phyloP scores from a whole-genome alignment of 2,888 invertebrate species.

The Dasypolia templi region DNA sequence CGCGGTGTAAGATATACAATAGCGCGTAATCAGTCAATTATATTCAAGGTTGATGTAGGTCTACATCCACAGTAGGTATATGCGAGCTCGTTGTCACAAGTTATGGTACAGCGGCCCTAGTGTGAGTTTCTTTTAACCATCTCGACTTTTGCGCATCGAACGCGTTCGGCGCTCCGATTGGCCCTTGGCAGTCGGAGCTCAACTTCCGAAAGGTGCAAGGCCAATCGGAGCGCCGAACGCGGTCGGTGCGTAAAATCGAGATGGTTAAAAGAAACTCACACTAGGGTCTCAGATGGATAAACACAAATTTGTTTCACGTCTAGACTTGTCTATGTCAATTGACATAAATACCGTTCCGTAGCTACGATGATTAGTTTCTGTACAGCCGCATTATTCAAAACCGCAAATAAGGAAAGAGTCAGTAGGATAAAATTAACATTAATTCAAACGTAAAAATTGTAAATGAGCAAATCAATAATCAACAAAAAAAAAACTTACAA shows the following conservation, averaged over 20 bases:
- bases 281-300: too few species aligned
- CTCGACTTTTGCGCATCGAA: too few species aligned
- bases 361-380: conserved; percentile 25
- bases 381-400: conserved; percentile 19
- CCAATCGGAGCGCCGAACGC: too few species aligned
- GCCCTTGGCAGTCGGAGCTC: too few species aligned
- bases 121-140: too few species aligned
- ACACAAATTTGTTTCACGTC: conserved; percentile 59
- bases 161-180: too few species aligned
- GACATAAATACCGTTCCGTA: conserved; percentile 21
- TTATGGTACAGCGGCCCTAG: conserved; percentile 50
- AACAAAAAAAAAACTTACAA: not conserved
- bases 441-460: conserved; percentile 7
- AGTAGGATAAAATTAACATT: conserved; percentile 20
- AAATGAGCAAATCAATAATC: not conserved
- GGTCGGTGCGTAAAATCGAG: too few species aligned
- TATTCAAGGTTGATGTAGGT: conserved; percentile 77
- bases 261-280: too few species aligned
- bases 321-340: conserved; percentile 42
- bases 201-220: too few species aligned
- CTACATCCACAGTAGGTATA: conserved; percentile 27
- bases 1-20: conserved; percentile 74
- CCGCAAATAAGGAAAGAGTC: conserved; percentile 45
- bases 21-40: conserved; percentile 83
- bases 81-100: conserved; percentile 55